Evolutionary conservation across 2,113 vertebrate species (phyloP), one percentile per base, ranked within the genome.

Genomic region (Alligator sinensis): DNA sequence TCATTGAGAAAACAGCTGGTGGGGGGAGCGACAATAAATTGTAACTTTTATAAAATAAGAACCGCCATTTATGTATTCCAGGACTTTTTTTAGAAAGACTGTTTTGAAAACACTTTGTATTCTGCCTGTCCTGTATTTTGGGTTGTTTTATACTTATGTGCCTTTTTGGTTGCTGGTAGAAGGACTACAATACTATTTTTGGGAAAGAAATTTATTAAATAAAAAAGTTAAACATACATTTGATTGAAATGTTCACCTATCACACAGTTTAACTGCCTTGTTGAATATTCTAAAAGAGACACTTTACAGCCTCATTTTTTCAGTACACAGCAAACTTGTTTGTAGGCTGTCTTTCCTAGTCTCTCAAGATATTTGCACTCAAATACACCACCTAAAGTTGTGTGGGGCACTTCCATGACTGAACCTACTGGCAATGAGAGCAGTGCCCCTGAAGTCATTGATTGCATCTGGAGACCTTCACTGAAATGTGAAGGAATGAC

Each of bases 111-210:
- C 38, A 18, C 38, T 61, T 77, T 94, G 15, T 92, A 2, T 89
- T 96, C 87, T 91, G 59, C 74, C 74, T 86, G 68, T 84, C 79
- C 55, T 88, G 16, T 90, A 2, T 86, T 82, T 55, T 79, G 18
- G 14, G 7, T 95, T 88, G 21, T 95, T 97, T 87, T 38, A 88
- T 84, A 93, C 55, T 93, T 82, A 74, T 0, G 24, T 96, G 87
- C 70, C 80, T 95, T 98, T 97, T 92, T 90, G 76, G 92, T 97
- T 97, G 95, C 96, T 97, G 95, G 96, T 97, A 93, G 77, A 81
- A 85, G 88, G 64, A 89, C 64, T 93, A 82, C 22, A 80, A 59
- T 85, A 70, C 82, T 97, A 27, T 95, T 87, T 91, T 88, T 95
- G 86, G 87, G 82, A 84, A 84, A 79, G 21, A 28, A 86, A 22